Conservation (phyloP, 2,797 vertebrate species). For the Anas flavirostris region DNA sequence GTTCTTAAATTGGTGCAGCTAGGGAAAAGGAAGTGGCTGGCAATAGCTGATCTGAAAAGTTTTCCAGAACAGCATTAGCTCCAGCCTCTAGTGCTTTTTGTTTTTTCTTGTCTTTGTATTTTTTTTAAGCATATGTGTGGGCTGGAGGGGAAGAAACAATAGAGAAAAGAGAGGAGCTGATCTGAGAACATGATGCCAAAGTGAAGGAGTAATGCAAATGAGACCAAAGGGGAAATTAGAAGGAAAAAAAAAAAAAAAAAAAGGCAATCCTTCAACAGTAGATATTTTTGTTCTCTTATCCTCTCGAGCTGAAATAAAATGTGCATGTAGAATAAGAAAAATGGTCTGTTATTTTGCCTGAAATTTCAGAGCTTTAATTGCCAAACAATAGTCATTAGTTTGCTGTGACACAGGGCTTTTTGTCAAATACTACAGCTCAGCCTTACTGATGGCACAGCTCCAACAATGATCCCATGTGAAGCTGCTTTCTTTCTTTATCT, state of each 20-base stretch:
- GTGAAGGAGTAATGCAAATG: background rate
- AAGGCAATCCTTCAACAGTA: background rate
- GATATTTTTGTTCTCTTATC: conserved; percentile 22
- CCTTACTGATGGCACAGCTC: conserved; percentile 4
- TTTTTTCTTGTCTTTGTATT: background rate
- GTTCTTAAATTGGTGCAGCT: background rate
- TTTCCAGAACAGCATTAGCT: conserved; percentile 17
- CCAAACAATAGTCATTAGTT: conserved; percentile 45
- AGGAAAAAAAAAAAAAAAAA: background rate
- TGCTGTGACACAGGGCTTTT: conserved; percentile 40
- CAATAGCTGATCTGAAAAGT: background rate
- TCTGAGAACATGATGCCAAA: background rate
- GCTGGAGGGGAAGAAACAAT: conserved; percentile 2
- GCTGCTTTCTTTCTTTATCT: background rate
- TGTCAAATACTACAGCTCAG: conserved; percentile 30
- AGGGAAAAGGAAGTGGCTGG: conserved; percentile 31
- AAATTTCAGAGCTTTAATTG: conserved; percentile 48
- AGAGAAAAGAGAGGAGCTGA: background rate
- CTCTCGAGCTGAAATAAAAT: background rate
- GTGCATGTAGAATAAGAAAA: background rate
- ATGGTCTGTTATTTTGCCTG: background rate
- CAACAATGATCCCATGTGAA: background rate
- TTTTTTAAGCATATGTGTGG: background rate
- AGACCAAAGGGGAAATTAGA: background rate
- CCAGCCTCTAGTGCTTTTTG: background rate